Evolutionary conservation across 2,113 vertebrate species (phyloP).

Genomic region (mouse (Mus musculus)): GRCm39 chr3:105098001-105098500

Average conservation of each 20-base stretch:
- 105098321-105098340: background rate
- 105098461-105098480: background rate
- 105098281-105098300: background rate
- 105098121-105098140: background rate
- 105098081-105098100: background rate
- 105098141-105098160: background rate
- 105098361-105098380: background rate
- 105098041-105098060: background rate
- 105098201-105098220: background rate
- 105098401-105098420: background rate
- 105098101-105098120: background rate
- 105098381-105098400: background rate
- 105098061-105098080: background rate
- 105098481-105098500: background rate
- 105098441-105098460: background rate
- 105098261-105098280: background rate
- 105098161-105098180: background rate
- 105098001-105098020: constrained; percentile 24
- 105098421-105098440: background rate
- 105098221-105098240: background rate
- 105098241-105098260: background rate
- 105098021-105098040: background rate
- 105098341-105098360: background rate
- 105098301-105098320: background rate
- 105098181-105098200: background rate